These are phyloP conservation scores for Picathartes gymnocephalus DNA, from an alignment of 2,113 vertebrate species.

Conservation along the genomic window DNA sequence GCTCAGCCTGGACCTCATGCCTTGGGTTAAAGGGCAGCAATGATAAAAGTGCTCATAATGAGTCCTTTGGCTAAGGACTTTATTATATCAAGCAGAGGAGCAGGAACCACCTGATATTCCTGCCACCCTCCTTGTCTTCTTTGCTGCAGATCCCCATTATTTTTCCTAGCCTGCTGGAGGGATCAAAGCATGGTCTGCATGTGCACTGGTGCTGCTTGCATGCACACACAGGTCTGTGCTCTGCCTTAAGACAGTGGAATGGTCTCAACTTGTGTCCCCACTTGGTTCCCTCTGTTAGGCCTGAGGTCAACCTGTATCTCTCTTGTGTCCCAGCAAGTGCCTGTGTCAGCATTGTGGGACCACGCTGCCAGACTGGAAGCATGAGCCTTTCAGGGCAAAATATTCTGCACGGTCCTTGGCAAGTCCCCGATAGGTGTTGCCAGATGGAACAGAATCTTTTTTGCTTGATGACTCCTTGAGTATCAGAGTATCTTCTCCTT, in stretches of 20 bases:
- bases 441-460: neutral
- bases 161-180: neutral
- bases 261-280: fast-evolving
- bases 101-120: neutral
- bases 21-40: neutral
- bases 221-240: fast-evolving
- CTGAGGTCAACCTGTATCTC: fast-evolving
- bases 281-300: neutral
- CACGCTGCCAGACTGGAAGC: fast-evolving
- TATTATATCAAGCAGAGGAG: neutral
- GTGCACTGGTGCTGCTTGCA: neutral
- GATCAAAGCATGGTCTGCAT: neutral
- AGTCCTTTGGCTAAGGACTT: neutral
- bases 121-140: neutral
- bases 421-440: neutral
- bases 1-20: neutral
- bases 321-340: fast-evolving
- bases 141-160: neutral
- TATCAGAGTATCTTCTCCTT: neutral
- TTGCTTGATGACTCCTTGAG: fast-evolving
- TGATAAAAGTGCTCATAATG: neutral
- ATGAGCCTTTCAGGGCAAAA: neutral
- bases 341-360: neutral
- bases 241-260: neutral
- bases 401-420: neutral